Evolutionary conservation across 2,113 vertebrate genomes (phyloP).

Genomic region (Odocoileus virginianus): DNA sequence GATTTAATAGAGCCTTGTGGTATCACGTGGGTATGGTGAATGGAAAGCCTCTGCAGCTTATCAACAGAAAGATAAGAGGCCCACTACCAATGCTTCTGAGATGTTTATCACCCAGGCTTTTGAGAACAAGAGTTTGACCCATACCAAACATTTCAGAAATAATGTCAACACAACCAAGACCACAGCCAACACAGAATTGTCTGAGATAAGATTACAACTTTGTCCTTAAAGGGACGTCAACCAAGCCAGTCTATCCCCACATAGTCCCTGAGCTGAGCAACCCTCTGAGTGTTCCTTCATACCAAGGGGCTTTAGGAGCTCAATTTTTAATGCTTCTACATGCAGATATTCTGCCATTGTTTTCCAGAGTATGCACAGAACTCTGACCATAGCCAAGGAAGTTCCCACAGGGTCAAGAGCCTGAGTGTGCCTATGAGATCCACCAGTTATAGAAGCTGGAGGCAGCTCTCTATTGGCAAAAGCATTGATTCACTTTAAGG

Average conservation of each 20-base stretch:
- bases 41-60: conserved; percentile 51
- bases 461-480: not conserved
- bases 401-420: not conserved
- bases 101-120: conserved; percentile 61
- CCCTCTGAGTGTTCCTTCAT: not conserved
- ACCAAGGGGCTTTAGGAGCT: not conserved
- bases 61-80: conserved; percentile 69
- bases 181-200: conserved; percentile 61
- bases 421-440: not conserved
- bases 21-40: conserved; percentile 2
- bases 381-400: not conserved
- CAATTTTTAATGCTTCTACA: not conserved
- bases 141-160: conserved; percentile 62
- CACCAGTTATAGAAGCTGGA: not conserved
- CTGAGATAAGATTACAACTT: conserved; percentile 69
- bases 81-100: not conserved
- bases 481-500: not conserved
- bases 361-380: conserved; percentile 20
- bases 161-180: conserved; percentile 65
- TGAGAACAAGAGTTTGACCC: conserved; percentile 25
- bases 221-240: conserved; percentile 36
- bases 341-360: not conserved
- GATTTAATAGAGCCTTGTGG: conserved; percentile 20
- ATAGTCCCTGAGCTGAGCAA: not conserved
- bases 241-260: not conserved